Base-by-base conservation (phyloP, 2,113 vertebrate species). In the Lagopus leucura region DNA sequence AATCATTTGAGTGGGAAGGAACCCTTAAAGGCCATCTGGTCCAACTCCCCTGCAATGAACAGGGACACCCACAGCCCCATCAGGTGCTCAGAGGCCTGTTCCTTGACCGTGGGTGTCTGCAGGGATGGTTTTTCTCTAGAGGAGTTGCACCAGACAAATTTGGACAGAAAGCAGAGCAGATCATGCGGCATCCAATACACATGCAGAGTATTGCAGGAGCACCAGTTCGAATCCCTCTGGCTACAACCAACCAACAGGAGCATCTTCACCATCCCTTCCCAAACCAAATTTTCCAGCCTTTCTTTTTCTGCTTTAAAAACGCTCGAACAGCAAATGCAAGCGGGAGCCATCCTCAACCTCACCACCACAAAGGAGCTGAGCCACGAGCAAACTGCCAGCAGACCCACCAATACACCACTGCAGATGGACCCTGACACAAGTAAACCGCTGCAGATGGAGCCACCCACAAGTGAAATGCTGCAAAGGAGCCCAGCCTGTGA, bases 381-480 rank as follows among this genome's bases (percentile, higher is more conserved):
- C 77, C 32, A 13, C 8, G 38, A 84, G 54, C 58, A 87, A 76
- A 13, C 32, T 45, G 50, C 47, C 61, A 63, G 5, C 9, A n/a
- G 70, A 30, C 43, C 54, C 0, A 5, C 66, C 76, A 63, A 54
- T 8, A 74, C 57, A 63, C 8, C 36, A 8, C 75, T 74, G 87
- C 61, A 30, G 40, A 36, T 45, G 64, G 11, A 45, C n/a, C 48
- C 50, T 17, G 77, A 40, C 48, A 60, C 69, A 25, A 83, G 50
- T 4, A 28, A 50, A 50, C 38, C 32, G 13, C 58, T 38, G 91
- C 93, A 94, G 90, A 95, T 91, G 94, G 94, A 92, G 76, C 85
- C 88, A 8, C 82, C 94, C 93, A 94, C 92, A 34, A 9, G 30
- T 0, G 2, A 63, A 74, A 55, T 1, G 8, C 88, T 76, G 91